phyloP scores from a whole-genome alignment of 1,140 invertebrate species.

The Chionoecetes opilio region DNA sequence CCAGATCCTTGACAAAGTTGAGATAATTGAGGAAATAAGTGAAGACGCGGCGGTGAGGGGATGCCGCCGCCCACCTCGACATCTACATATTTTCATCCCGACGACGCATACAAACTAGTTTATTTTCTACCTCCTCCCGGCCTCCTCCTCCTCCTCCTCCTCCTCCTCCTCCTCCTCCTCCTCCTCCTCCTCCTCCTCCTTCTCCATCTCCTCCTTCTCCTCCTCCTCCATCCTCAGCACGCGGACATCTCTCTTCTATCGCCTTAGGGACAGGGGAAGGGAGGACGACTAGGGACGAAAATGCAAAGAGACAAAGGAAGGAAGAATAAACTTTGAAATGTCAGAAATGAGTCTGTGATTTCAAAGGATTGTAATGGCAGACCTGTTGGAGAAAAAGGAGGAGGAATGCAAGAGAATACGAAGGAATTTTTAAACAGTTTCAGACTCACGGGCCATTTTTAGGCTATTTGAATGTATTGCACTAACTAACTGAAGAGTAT shows the following conservation, averaged over 20 bases:
- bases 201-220: background rate
- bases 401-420: too few species aligned
- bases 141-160: background rate
- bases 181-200: background rate
- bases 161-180: constrained; percentile 11
- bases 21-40: constrained; percentile 60
- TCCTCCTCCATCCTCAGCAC: background rate
- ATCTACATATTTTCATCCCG: constrained; percentile 75
- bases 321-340: background rate
- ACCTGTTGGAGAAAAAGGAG: too few species aligned
- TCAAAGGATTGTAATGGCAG: too few species aligned
- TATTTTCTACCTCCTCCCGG: constrained; percentile 57
- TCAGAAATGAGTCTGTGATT: background rate
- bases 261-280: background rate
- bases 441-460: too few species aligned
- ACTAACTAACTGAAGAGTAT: too few species aligned
- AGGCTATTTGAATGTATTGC: too few species aligned
- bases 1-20: constrained; percentile 54
- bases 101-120: constrained; percentile 71
- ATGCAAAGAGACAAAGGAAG: background rate
- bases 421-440: too few species aligned
- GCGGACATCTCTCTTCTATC: background rate
- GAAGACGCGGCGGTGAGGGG: background rate
- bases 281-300: background rate
- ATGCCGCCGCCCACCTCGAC: constrained; percentile 39